A percentile compares a stretch with the other conserved stretches of the same genome.
Evolutionary conservation across 2,113 vertebrate genomes (phyloP).

Genomic region (Ailurus styani): DNA sequence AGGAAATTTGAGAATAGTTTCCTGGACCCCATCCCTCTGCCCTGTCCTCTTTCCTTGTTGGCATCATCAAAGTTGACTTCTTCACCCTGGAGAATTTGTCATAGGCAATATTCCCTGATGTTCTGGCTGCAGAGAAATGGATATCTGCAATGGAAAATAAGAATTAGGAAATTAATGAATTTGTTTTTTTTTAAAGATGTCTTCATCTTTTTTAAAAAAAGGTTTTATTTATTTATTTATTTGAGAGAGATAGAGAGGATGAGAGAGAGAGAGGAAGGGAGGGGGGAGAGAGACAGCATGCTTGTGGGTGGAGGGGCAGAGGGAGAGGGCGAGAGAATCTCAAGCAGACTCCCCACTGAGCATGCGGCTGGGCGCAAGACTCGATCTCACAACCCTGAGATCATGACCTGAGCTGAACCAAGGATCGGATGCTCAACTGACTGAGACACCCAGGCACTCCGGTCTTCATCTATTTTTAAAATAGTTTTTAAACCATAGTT

Average conservation of each 20-base stretch:
- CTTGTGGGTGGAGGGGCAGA: neutral
- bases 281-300: too few relatives aligned
- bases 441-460: neutral
- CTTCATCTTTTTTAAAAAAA: neutral
- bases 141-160: neutral
- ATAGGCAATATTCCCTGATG: neutral
- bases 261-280: too few relatives aligned
- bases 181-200: neutral
- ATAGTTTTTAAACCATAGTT: neutral
- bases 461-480: neutral
- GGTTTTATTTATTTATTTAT: neutral
- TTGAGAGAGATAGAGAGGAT: neutral
- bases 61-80: neutral
- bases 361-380: fast-evolving
- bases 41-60: neutral
- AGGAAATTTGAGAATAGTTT: neutral
- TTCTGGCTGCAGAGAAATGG: neutral
- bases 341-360: neutral
- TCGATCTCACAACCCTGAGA: neutral
- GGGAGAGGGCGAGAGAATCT: neutral
- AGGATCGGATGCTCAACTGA: neutral
- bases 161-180: neutral
- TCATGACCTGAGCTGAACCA: neutral
- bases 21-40: neutral
- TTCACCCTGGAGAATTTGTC: neutral